Evolutionary conservation across 2,888 invertebrate genomes (phyloP).

Genomic region (Venustoraphidia nigricollis): DNA sequence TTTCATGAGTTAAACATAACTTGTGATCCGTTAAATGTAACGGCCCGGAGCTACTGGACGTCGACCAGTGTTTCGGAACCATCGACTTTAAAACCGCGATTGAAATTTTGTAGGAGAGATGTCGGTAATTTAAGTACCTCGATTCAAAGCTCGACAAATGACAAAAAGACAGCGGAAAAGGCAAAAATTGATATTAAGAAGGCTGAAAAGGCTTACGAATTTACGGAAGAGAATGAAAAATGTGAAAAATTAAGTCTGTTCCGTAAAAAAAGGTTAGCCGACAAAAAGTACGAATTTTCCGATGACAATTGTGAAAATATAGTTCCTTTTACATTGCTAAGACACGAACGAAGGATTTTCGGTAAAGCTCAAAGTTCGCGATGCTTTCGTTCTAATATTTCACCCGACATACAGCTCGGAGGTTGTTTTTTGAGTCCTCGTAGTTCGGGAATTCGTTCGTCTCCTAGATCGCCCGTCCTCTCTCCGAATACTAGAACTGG

Average conservation of each 20-base stretch:
- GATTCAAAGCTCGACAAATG: neutral
- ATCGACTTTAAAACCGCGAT: conserved; percentile 15
- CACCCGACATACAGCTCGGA: neutral
- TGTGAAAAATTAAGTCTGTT: conserved; percentile 78
- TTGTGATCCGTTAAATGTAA: conserved; percentile 29
- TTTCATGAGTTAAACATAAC: conserved; percentile 30
- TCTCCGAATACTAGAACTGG: conserved; percentile 26
- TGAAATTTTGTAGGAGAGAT: conserved; percentile 16
- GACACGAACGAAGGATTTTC: conserved; percentile 26
- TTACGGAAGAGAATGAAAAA: conserved; percentile 69
- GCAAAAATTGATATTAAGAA: conserved; percentile 29
- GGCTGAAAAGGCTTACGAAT: conserved; percentile 69
- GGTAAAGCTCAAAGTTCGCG: conserved; percentile 17
- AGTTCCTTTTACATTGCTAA: conserved; percentile 45
- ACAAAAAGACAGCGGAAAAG: conserved; percentile 17
- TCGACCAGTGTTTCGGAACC: conserved; percentile 22
- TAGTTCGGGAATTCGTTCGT: conserved; percentile 15
- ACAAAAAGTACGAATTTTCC: conserved; percentile 84
- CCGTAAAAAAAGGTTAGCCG: conserved; percentile 68
- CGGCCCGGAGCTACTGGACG: conserved; percentile 29
- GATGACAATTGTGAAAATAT: conserved; percentile 57
- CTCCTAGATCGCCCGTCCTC: conserved; percentile 25
- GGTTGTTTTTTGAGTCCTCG: conserved; percentile 24
- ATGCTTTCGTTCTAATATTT: neutral
- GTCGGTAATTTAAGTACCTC: neutral